Evolutionary conservation across 1,140 invertebrate species (phyloP), one percentile per base, ranked within the genome.

Genomic region (Habropoda laboriosa): DNA sequence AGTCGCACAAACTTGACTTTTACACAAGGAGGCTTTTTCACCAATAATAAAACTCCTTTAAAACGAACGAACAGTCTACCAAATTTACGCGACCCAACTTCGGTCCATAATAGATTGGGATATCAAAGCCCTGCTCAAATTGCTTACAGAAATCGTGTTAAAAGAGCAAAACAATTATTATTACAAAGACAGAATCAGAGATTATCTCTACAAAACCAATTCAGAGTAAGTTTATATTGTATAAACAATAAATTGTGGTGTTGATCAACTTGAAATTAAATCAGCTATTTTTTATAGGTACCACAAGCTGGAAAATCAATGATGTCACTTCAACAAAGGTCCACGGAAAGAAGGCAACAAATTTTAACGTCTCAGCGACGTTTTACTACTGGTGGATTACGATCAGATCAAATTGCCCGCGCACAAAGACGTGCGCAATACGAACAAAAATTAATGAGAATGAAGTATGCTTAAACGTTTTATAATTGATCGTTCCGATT

Each of bases 41-140:
- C 80, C 21, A 88, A 83, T n/a, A 88, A 86, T 51, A 91, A 89
- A 67, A 82, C 82, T 32, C 47, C 77, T 21, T 72, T 89, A 42
- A 92, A 93, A 27, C 87, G 88, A 79, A 91, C 89, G 0, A 93
- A 71, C 42, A 93, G 91, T 73, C 72, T 93, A 77, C 90, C 91
- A 0, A 90, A 92, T 82, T 53, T 92, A 6, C 80, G 89, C 57
- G 92, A 93, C 83, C 92, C 92, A 6, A 91, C 89, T 16, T 93
- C 92, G 3, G 92, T 93, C 40, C 89, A 93, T 49, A 93, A 89
- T 86, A 87, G 92, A 32, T 51, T 93, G 61, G 92, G 92, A 10
- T 93, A 93, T 61, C 92, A 93, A 49, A 93, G 89, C 63, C 91
- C 92, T 32, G 90, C 90, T 30, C 92, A 93, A 72, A 88, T 92